Percentiles rank a stretch among this genome's conserved stretches.
These are phyloP conservation scores for Myrmecobius fasciatus DNA, from an alignment of 2,113 vertebrate genomes.

Conservation along the genomic window DNA sequence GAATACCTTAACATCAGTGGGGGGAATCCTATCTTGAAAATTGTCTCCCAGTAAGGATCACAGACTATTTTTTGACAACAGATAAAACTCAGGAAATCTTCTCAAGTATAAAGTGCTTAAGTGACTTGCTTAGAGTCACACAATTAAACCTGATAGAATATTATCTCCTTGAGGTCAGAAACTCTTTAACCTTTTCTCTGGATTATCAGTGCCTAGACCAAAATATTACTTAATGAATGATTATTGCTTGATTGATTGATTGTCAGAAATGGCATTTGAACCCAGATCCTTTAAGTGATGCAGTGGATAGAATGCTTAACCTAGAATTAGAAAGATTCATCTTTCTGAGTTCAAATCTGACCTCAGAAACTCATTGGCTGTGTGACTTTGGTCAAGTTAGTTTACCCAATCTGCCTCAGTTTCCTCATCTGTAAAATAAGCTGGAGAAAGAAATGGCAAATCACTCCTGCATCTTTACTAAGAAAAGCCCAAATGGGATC, in stretches of 20 bases:
- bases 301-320: neutral
- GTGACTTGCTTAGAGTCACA: neutral
- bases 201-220: neutral
- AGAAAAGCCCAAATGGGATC: neutral
- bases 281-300: neutral
- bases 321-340: neutral
- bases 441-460: neutral
- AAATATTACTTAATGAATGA: neutral
- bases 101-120: neutral
- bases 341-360: neutral
- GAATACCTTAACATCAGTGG: neutral
- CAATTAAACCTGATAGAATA: neutral
- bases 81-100: neutral
- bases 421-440: neutral
- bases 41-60: neutral
- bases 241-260: neutral
- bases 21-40: neutral
- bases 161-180: neutral
- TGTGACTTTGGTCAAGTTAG: neutral
- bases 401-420: neutral
- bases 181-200: neutral
- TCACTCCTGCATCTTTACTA: neutral
- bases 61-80: neutral
- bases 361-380: neutral
- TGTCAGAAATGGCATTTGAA: neutral